These are phyloP conservation scores for Ericerus pela DNA, from an alignment of 1,140 invertebrate genomes.

Conservation along the genomic window DNA sequence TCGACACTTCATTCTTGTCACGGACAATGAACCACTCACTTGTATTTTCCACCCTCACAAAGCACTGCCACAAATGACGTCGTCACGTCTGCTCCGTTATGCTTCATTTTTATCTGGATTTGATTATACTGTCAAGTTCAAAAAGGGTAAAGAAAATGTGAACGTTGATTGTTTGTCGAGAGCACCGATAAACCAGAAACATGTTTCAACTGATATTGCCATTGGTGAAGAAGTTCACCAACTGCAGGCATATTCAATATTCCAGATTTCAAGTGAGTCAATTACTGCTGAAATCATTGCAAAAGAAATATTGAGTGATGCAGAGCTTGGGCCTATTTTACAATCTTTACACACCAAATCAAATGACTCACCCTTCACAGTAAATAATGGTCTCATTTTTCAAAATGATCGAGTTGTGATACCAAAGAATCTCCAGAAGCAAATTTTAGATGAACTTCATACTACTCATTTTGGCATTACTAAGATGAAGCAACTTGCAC, in stretches of 20 bases:
- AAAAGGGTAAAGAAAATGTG: conserved; percentile 30
- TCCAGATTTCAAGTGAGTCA: no score
- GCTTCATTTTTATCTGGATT: conserved; percentile 28
- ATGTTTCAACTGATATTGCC: conserved; percentile 3
- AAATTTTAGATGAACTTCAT: conserved; percentile 19
- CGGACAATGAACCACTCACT: conserved; percentile 25
- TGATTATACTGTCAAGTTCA: conserved; percentile 28
- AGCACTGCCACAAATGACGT: conserved; percentile 24
- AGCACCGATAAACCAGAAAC: no score
- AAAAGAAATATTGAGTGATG: no score
- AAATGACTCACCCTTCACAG: conserved; percentile 7
- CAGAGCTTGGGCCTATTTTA: conserved; percentile 6
- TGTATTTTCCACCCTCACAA: conserved; percentile 30
- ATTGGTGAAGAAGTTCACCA: conserved; percentile 13
- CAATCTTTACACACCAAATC: neutral
- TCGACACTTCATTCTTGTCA: conserved; percentile 13
- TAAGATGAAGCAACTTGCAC: conserved; percentile 27
- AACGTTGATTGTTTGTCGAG: no score
- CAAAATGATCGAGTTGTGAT: conserved; percentile 15
- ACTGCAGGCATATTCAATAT: no score
- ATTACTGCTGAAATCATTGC: no score
- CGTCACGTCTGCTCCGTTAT: conserved; percentile 26
- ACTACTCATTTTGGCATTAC: conserved; percentile 23
- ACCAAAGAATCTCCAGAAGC: conserved; percentile 11
- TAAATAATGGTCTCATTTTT: conserved; percentile 15